Conservation (phyloP, 2,797 vertebrate species). For the Hypotaenidia philippensis region DNA sequence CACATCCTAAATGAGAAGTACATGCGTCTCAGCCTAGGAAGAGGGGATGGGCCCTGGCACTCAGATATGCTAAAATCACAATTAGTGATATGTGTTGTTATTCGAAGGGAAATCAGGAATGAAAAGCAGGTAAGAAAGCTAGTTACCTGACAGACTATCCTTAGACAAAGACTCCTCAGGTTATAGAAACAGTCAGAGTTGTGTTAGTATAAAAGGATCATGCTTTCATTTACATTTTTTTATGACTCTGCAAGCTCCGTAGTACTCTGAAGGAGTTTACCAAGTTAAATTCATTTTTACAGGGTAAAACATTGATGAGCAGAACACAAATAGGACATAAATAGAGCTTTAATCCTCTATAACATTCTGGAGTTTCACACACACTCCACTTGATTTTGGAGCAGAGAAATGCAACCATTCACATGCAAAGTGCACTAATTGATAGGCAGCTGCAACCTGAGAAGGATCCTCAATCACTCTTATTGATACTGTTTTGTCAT, state of each 20-base stretch:
- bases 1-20: neutral
- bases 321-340: neutral
- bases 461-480: neutral
- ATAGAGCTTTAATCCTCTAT: neutral
- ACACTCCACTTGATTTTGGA: neutral
- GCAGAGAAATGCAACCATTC: neutral
- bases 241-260: neutral
- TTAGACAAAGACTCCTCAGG: neutral
- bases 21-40: neutral
- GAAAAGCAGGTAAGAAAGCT: neutral
- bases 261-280: neutral
- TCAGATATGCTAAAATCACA: neutral
- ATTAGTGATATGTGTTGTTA: neutral
- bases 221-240: neutral
- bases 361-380: neutral
- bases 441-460: neutral
- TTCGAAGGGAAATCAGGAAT: neutral
- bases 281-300: neutral
- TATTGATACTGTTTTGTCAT: neutral
- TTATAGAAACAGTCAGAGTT: neutral
- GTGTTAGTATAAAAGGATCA: neutral
- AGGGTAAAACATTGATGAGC: neutral
- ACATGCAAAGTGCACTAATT: neutral
- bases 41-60: neutral
- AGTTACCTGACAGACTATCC: neutral